These are phyloP conservation scores for Drosophila pruinosa DNA, from an alignment of 1,140 invertebrate species.

Conservation along the genomic window DNA sequence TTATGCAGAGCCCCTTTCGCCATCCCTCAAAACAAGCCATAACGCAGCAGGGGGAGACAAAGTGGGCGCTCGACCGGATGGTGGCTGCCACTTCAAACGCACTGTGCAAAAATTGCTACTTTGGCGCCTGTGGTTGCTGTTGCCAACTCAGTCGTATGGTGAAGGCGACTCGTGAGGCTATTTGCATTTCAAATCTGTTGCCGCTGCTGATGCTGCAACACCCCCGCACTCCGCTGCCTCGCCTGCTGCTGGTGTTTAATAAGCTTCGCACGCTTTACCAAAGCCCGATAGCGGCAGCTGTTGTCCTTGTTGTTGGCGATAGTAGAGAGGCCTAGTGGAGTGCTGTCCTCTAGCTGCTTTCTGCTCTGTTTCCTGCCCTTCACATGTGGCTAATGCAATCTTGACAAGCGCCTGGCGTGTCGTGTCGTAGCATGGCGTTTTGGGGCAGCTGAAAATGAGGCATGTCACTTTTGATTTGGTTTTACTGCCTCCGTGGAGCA, in stretches of 20 bases:
- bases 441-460: constrained; percentile 66
- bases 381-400: constrained; percentile 67
- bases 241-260: constrained; percentile 50
- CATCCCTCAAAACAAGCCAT: constrained; percentile 30
- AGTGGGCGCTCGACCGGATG: neutral
- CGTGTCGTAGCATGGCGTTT: neutral
- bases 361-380: neutral
- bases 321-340: neutral
- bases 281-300: constrained; percentile 13
- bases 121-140: constrained; percentile 37
- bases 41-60: neutral
- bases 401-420: constrained; percentile 54
- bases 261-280: constrained; percentile 45
- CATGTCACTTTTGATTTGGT: constrained; percentile 77
- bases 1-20: constrained; percentile 59
- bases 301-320: constrained; percentile 8
- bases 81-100: constrained; percentile 28
- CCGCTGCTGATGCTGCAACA: neutral
- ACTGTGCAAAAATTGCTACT: constrained; percentile 55
- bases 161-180: constrained; percentile 30
- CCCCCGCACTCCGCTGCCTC: neutral
- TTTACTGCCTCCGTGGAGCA: constrained; percentile 49
- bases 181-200: constrained; percentile 70
- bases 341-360: neutral
- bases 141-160: neutral